Conservation (phyloP, 2,888 invertebrate species). For the Chalcis sispes region DNA sequence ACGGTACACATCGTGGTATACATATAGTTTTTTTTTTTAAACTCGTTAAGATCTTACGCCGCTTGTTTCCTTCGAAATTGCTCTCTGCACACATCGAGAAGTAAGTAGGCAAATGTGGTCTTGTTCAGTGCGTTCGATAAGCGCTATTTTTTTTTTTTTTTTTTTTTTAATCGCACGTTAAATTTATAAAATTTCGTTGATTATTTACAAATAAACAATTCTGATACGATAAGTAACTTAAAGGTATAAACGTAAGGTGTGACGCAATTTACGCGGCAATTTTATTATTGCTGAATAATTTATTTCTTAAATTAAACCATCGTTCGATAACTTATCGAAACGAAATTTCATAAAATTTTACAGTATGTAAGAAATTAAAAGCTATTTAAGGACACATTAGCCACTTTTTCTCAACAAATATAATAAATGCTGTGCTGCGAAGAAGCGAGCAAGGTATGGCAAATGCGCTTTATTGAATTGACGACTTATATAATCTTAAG, state of each 20-base stretch:
- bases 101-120: conserved; percentile 4
- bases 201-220: not conserved
- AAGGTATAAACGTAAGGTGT: no score
- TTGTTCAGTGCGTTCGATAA: no score
- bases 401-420: not conserved
- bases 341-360: no score
- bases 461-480: conserved; percentile 34
- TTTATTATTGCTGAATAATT: no score
- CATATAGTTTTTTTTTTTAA: not conserved
- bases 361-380: no score
- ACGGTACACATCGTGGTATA: not conserved
- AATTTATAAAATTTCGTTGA: not conserved
- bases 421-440: conserved; percentile 10
- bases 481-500: conserved; percentile 19
- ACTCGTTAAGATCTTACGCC: conserved; percentile 25
- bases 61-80: conserved; percentile 13
- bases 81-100: conserved; percentile 1
- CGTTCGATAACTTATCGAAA: no score
- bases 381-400: conserved; percentile 20
- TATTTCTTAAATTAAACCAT: no score
- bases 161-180: not conserved
- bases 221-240: no score
- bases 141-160: no score
- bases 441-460: conserved; percentile 39
- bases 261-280: no score